These are phyloP conservation scores for Sialia sialis DNA, from an alignment of 2,113 vertebrate species.

Conservation along the genomic window DNA sequence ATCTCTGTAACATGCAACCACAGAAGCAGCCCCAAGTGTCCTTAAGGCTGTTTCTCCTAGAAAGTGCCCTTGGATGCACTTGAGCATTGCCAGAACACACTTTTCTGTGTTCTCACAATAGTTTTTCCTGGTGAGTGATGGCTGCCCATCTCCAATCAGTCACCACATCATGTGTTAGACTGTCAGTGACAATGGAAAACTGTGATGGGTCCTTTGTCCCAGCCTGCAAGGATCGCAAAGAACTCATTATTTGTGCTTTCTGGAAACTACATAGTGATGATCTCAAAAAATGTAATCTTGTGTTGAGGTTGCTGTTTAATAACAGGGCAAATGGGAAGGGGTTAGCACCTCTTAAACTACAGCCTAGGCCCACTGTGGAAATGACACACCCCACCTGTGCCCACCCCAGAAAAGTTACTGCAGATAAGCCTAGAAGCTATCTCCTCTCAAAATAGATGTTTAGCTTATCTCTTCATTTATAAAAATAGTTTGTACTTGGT, in stretches of 20 bases:
- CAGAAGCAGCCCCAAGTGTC: neutral
- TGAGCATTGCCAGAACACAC: neutral
- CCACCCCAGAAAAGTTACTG: neutral
- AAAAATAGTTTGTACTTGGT: neutral
- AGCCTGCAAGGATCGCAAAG: neutral
- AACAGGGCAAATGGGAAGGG: neutral
- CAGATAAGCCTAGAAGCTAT: neutral
- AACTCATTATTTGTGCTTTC: neutral
- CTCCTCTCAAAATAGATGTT: neutral
- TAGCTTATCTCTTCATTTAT: neutral
- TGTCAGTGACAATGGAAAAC: neutral
- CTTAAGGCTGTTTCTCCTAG: neutral
- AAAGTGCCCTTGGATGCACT: neutral
- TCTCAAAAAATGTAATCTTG: neutral
- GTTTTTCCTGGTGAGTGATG: neutral
- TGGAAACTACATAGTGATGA: neutral
- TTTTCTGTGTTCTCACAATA: too few relatives aligned
- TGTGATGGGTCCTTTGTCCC: neutral
- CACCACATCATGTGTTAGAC: neutral
- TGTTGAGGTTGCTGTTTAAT: neutral
- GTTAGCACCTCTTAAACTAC: neutral
- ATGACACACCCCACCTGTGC: fast-evolving
- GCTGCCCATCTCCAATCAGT: neutral
- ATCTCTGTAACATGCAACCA: neutral
- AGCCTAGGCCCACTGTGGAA: neutral